Base-by-base conservation (phyloP, 2,888 invertebrate genomes). In the Fragum fragum region DNA sequence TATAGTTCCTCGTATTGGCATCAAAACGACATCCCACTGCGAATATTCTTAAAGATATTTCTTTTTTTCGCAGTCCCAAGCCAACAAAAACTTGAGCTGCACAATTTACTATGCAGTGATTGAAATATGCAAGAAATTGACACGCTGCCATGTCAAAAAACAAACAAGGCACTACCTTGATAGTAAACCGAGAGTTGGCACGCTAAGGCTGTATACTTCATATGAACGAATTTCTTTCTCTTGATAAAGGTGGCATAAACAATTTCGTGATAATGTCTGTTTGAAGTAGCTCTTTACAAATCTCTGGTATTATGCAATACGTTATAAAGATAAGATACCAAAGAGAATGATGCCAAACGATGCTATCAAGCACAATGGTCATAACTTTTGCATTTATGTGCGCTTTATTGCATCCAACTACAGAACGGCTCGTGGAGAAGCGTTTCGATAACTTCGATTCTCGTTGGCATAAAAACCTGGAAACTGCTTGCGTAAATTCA, bases 401-500 rank as follows among this genome's bases (percentile, higher is more conserved):
- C 47, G 47, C 16, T 47, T 47, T 47, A 47, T 47, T 47, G 47
- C 47, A 9, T 16, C 3, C 47, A 47, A 47, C 47, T 47, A 47
- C 47, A 47, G 5, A 57, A 57, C 21, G 23, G 39, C 36, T 36
- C 23, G 3, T 1, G 42, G 32, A 9, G 11, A 66, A 66, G 66
- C 9, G 66, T 66, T 66, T 16, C 9, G 42, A 42, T 42, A 39
- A 36, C 66, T 42, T 16, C 66, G 23, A 39, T 26, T 42, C 26
- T 66, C 36, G 26, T 42, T 66, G 66, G 23, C 42, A 66, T 66
- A 39, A 66, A 42, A 66, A 61, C 66, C 66, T 66, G 66, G 66
- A 66, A 66, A 26, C 66, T 39, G 66, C 66, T 66, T 66, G 66
- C 66, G 66, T 66, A 66, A 66, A 66, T 66, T 66, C 66, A 66